Evolutionary conservation across 2,888 invertebrate species (phyloP), one percentile per base, ranked within the genome.

Genomic region (Beris chalybata): DNA sequence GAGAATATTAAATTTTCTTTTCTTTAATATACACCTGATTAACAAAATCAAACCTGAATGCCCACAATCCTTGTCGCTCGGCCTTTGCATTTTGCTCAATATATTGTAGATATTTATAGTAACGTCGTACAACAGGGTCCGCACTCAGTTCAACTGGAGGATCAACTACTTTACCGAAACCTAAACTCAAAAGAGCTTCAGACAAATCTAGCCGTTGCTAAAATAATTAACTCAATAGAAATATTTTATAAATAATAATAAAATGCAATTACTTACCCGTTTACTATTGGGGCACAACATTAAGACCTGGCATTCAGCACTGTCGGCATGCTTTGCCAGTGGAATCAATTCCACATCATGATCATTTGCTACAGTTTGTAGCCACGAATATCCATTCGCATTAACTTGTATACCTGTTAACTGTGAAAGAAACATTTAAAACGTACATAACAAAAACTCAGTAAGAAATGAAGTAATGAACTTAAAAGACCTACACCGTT

Each of bases 281-380:
- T 79, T 78, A 73, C 76, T 72, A 30, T 71, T 76, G 43, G 79
- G 77, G 71, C 81, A 78, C 9, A 78, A 74, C 65, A 83, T 71
- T 44, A 75, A 76, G 1, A 83, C 73, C 70, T 81, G 80, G 50
- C 83, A 84, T 22, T 81, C 77, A 15, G 83, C 76, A 72, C 74
- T 81, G 50, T 83, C 76, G 56, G 76, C 75, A 1, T 77, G 73
- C 48, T 73, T 77, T 32, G 74, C 70, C 5, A 85, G 53, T 12
- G 84, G 83, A 71, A 82, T 71, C 70, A 83, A 82, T 70, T 76
- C 78, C 31, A 84, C 75, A 56, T 76, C 72, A 5, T 81, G 79
- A 22, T 79, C 81, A 38, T 77, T 74, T 5, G 82, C 75, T 54
- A 84, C 77, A 57, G 79, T 79, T 72, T 84, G 83, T 61, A 84